Conservation (phyloP, 2,888 invertebrate genomes). For the Eupithecia centaureata region DNA sequence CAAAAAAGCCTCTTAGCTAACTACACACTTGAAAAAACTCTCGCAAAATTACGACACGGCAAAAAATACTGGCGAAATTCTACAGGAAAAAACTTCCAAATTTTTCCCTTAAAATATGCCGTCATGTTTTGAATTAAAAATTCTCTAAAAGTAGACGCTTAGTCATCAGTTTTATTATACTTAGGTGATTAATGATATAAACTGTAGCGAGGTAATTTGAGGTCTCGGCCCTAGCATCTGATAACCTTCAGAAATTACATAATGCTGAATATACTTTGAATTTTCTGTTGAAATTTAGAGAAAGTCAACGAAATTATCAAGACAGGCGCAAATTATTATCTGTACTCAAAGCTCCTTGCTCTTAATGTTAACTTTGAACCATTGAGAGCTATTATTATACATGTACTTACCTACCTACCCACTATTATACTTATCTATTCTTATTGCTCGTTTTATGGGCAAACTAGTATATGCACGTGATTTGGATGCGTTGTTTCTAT, state of each 20-base stretch:
- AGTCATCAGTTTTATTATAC: slow-evolving; percentile 48
- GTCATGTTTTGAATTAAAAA: slow-evolving; percentile 62
- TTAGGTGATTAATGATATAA: slow-evolving; percentile 56
- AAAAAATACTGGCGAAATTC: slow-evolving; percentile 17
- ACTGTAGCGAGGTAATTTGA: slow-evolving; percentile 41
- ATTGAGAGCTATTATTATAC: neutral
- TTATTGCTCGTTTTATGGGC: no score
- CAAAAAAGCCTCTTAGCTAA: slow-evolving; percentile 23
- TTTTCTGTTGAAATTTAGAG: slow-evolving; percentile 5
- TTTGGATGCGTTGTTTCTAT: no score
- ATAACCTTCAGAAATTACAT: slow-evolving; percentile 20
- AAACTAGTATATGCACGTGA: no score
- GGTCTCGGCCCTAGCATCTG: slow-evolving; percentile 27
- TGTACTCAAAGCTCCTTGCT: slow-evolving; percentile 4
- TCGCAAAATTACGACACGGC: slow-evolving; percentile 19
- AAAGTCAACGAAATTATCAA: neutral
- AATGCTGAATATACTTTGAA: slow-evolving; percentile 18
- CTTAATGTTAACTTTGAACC: neutral
- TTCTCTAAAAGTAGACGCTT: slow-evolving; percentile 42
- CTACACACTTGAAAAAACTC: slow-evolving; percentile 25
- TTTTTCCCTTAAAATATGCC: slow-evolving; percentile 22
- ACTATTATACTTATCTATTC: neutral
- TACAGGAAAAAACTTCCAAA: slow-evolving; percentile 25
- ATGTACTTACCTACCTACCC: neutral
- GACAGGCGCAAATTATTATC: neutral